These are phyloP conservation scores for Umimayanthus kanabou DNA, from an alignment of 92 coral and sea anemone species.

Conservation along the genomic window DNA sequence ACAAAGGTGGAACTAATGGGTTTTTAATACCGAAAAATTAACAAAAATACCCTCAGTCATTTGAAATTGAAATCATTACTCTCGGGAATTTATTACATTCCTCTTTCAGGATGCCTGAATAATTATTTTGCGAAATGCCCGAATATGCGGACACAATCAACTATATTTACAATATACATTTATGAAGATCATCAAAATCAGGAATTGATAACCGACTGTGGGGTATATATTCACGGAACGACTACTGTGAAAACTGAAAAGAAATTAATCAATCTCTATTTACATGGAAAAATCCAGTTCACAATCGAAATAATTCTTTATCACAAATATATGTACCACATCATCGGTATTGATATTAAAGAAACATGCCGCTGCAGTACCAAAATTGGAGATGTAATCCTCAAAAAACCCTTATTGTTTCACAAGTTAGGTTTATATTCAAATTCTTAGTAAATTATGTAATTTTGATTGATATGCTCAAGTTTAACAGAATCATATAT, in stretches of 20 bases:
- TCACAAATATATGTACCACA: background rate
- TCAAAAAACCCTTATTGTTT: background rate
- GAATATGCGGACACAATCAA: background rate
- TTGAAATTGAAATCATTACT: background rate
- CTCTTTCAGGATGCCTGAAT: background rate
- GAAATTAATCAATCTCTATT: constrained; percentile 15
- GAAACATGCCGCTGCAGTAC: background rate
- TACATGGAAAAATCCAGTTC: background rate
- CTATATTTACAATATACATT: background rate
- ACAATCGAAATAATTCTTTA: background rate
- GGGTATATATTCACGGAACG: background rate
- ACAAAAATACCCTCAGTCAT: background rate
- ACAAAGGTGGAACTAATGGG: background rate
- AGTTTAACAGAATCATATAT: background rate
- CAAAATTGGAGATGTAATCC: constrained; percentile 22
- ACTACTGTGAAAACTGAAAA: constrained; percentile 5
- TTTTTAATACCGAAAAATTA: constrained; percentile 7
- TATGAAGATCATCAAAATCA: background rate
- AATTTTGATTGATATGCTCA: background rate
- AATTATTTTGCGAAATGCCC: background rate
- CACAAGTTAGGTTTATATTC: background rate
- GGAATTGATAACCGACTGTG: background rate
- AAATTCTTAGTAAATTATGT: background rate
- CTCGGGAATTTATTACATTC: background rate
- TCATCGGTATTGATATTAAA: no score